A percentile compares a stretch with the other conserved stretches of the same genome.
Evolutionary conservation across 2,888 invertebrate species (phyloP).

Genomic region (Caenorhabditis sulstoni): DNA sequence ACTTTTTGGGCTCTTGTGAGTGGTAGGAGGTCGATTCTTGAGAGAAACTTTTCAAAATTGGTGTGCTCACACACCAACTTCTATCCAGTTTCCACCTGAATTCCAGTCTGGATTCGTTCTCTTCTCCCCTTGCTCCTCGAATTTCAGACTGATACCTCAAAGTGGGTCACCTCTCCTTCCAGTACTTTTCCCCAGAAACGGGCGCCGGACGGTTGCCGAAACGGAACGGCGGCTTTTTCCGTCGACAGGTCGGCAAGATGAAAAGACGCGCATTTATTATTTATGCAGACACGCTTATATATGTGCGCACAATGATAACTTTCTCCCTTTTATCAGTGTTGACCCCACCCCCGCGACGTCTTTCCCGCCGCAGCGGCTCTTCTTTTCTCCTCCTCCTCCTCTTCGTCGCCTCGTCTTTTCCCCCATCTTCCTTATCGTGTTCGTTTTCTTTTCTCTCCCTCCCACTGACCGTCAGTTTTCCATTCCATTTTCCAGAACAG

Average conservation of each 20-base stretch:
- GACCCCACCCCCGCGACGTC: slow-evolving; percentile 1
- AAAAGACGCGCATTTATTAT: slow-evolving; percentile 37
- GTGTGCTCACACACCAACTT: too few species aligned
- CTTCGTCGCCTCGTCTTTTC: too few species aligned
- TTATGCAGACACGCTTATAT: slow-evolving; percentile 51
- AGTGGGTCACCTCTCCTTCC: too few species aligned
- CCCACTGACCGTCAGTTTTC: slow-evolving; percentile 22
- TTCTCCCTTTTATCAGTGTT: slow-evolving; percentile 34
- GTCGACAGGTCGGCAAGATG: slow-evolving; percentile 30
- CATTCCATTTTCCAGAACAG: slow-evolving; percentile 22
- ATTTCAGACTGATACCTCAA: too few species aligned
- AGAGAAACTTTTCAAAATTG: too few species aligned
- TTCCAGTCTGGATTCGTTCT: too few species aligned
- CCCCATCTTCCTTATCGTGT: slow-evolving; percentile 5
- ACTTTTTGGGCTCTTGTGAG: too few species aligned
- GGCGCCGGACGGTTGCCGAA: too few species aligned
- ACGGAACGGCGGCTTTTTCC: not conserved
- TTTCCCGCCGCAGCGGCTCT: not conserved
- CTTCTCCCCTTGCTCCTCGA: too few species aligned
- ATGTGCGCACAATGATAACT: slow-evolving; percentile 30
- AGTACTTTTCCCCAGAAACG: not conserved
- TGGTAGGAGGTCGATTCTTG: too few species aligned
- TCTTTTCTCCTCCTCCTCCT: slow-evolving; percentile 18
- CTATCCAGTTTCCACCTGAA: too few species aligned
- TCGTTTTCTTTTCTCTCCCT: slow-evolving; percentile 21